Evolutionary conservation across 1,140 invertebrate genomes (phyloP).

Genomic region (Diachasma alloeum): DNA sequence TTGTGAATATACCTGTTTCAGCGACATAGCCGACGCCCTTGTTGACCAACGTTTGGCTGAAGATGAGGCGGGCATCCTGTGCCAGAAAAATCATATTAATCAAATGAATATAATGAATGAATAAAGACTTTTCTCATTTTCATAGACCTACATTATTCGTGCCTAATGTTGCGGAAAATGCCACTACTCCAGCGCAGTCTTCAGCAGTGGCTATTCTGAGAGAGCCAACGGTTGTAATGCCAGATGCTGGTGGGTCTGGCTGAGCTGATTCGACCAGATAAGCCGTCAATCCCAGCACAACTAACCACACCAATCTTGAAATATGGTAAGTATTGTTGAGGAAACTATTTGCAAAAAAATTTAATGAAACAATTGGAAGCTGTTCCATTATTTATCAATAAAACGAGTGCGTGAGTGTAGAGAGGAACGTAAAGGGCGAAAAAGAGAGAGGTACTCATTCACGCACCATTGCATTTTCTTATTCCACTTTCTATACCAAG

Average conservation of each 20-base stretch:
- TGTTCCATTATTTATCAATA: too few species aligned
- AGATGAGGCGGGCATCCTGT: slow-evolving; percentile 47
- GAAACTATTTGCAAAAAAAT: too few species aligned
- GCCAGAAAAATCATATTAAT: slow-evolving; percentile 27
- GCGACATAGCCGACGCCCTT: slow-evolving; percentile 63
- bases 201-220: slow-evolving; percentile 58
- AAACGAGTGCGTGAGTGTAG: not conserved
- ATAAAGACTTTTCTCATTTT: not conserved
- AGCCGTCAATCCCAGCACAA: slow-evolving; percentile 47
- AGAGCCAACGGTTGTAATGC: slow-evolving; percentile 56
- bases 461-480: slow-evolving; percentile 34
- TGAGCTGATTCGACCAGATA: slow-evolving; percentile 46
- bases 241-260: slow-evolving; percentile 48
- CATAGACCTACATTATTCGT: slow-evolving; percentile 45
- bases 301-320: slow-evolving; percentile 58
- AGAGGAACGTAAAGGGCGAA: not conserved
- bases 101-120: not conserved
- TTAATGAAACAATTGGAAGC: too few species aligned
- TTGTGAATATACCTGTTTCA: slow-evolving; percentile 64
- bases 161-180: slow-evolving; percentile 56
- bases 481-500: slow-evolving; percentile 38
- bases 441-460: slow-evolving; percentile 3
- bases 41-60: slow-evolving; percentile 57
- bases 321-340: not conserved
- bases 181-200: slow-evolving; percentile 61